Conservation (phyloP, 2,113 vertebrate genomes). For the Larimichthys polyactis region DNA sequence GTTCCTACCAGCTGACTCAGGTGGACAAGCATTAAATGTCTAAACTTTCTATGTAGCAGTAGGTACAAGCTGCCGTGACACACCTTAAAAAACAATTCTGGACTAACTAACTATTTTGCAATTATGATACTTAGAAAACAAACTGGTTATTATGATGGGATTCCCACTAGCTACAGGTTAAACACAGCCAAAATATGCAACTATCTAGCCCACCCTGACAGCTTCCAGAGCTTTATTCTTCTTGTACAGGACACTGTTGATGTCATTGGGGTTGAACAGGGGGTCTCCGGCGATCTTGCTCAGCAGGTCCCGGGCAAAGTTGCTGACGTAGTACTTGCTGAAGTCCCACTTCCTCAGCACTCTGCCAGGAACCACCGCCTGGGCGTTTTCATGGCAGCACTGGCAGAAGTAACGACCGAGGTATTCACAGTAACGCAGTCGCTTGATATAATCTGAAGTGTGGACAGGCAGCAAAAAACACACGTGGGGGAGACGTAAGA, state of each 20-base stretch:
- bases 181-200: background rate
- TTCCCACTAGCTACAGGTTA: background rate
- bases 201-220: constrained; percentile 86
- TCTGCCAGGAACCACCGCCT: constrained; percentile 91
- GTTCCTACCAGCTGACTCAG: background rate
- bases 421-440: constrained; percentile 97
- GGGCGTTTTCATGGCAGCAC: constrained; percentile 97
- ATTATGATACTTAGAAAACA: background rate
- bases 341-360: constrained; percentile 98
- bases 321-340: constrained; percentile 96
- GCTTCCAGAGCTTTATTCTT: constrained; percentile 93
- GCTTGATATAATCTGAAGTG: constrained; percentile 93
- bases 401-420: constrained; percentile 98
- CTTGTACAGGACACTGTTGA: constrained; percentile 92
- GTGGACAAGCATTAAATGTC: background rate
- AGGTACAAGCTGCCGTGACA: background rate
- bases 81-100: background rate
- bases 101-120: background rate
- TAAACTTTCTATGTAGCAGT: background rate
- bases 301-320: constrained; percentile 96
- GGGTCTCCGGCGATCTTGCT: constrained; percentile 96
- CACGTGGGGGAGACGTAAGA: background rate
- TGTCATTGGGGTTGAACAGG: constrained; percentile 93
- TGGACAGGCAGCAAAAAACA: constrained; percentile 2
- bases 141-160: background rate